Conservation (phyloP, 2,113 vertebrate genomes). For the Lepidothrix coronata region DNA sequence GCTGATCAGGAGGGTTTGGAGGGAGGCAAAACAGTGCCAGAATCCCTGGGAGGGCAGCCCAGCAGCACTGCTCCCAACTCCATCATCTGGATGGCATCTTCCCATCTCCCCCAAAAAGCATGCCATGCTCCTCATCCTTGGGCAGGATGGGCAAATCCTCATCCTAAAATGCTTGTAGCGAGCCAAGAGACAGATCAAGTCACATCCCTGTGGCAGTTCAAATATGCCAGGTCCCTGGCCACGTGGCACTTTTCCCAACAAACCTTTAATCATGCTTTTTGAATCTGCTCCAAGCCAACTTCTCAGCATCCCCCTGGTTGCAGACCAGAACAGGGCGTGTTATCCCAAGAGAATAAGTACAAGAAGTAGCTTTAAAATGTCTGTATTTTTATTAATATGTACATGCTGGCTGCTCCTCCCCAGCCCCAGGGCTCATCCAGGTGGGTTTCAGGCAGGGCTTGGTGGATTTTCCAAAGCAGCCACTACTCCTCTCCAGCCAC, state of each 20-base stretch:
- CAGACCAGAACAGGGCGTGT: not conserved
- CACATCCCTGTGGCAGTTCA: not conserved
- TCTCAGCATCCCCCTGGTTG: not conserved
- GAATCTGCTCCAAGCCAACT: not conserved
- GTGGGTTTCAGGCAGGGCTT: not conserved
- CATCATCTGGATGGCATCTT: not conserved
- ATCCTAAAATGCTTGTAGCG: not conserved
- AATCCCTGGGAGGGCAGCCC: not conserved
- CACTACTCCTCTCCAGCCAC: not conserved
- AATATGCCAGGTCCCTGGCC: too few species aligned
- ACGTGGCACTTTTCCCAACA: not conserved
- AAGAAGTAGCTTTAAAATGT: not conserved
- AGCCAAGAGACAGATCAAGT: not conserved
- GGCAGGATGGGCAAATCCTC: not conserved
- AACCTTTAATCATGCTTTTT: accelerated
- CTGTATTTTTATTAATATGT: not conserved
- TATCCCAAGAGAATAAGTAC: not conserved
- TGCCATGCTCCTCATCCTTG: accelerated
- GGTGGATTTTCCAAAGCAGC: not conserved
- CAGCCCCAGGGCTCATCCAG: not conserved
- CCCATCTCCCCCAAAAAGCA: not conserved
- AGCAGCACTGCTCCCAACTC: not conserved
- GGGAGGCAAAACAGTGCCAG: not conserved
- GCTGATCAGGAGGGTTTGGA: not conserved
- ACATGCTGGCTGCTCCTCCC: not conserved